A percentile compares a stretch with the other conserved stretches of the same genome.
phyloP scores from a whole-genome alignment of 2,888 invertebrate genomes.

The Schizotus pectinicornis region DNA sequence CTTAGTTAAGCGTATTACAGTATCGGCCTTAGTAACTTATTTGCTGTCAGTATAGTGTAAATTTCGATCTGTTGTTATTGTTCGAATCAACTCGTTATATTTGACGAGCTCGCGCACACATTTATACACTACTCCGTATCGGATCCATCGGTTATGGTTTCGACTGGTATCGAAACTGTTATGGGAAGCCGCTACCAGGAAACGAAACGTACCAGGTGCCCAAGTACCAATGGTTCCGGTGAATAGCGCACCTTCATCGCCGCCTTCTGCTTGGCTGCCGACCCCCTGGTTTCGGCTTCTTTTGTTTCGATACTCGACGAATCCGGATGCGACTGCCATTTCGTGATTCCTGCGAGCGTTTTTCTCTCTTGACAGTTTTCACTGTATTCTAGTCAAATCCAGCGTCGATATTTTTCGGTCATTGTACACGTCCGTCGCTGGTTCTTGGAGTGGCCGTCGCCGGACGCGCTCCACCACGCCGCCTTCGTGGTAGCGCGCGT shows the following conservation, averaged over 20 bases:
- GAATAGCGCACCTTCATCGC: slow-evolving; percentile 26
- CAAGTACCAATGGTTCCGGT: slow-evolving; percentile 1
- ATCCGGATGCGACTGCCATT: slow-evolving; percentile 12
- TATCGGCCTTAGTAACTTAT: slow-evolving; percentile 38
- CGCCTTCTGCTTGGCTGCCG: neutral
- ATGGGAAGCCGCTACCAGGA: neutral
- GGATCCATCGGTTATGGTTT: slow-evolving; percentile 48
- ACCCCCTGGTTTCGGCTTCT: neutral
- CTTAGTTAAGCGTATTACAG: slow-evolving; percentile 30
- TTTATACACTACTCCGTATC: slow-evolving; percentile 59
- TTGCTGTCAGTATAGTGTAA: too few relatives aligned
- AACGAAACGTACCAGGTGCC: neutral
- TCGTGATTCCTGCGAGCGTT: slow-evolving; percentile 15
- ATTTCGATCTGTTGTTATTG: too few relatives aligned
- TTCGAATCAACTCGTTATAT: slow-evolving; percentile 31
- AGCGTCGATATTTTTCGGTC: slow-evolving; percentile 2
- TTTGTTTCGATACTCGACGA: neutral
- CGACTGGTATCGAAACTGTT: slow-evolving; percentile 4
- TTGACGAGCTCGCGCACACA: slow-evolving; percentile 57
- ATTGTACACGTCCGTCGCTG: slow-evolving; percentile 11
- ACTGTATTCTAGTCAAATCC: slow-evolving; percentile 21
- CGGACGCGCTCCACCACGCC: slow-evolving; percentile 45
- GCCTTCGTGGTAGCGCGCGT: slow-evolving; percentile 47
- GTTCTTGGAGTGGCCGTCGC: slow-evolving; percentile 30
- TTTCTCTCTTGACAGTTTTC: slow-evolving; percentile 1